A percentile compares a stretch with the other conserved stretches of the same genome.
Evolutionary conservation across 2,113 vertebrate species (phyloP).

Genomic region (Orientallactaga bullata): DNA sequence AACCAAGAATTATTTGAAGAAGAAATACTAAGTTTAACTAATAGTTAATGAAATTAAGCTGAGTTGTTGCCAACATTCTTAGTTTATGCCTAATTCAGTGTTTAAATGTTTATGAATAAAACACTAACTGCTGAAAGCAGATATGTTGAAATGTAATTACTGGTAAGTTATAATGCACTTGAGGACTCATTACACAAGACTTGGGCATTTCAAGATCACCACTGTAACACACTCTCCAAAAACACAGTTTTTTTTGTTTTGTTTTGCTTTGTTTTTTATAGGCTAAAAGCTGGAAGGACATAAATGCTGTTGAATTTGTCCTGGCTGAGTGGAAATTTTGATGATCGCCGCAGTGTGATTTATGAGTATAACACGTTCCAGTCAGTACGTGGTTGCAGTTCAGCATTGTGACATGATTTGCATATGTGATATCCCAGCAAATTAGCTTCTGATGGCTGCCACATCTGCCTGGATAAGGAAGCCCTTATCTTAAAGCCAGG

Average conservation of each 20-base stretch:
- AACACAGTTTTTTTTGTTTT: conserved; percentile 88
- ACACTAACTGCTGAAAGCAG: conserved; percentile 91
- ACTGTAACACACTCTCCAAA: conserved; percentile 88
- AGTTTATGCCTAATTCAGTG: conserved; percentile 91
- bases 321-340: conserved; percentile 97
- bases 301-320: conserved; percentile 91
- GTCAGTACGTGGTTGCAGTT: conserved; percentile 95
- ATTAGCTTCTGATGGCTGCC: conserved; percentile 94
- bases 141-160: conserved; percentile 92
- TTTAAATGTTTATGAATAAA: conserved; percentile 93
- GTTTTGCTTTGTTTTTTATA: too few species aligned
- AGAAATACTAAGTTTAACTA: conserved; percentile 94
- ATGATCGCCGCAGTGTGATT: conserved; percentile 95
- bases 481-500: conserved; percentile 87
- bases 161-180: conserved; percentile 91
- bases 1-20: conserved; percentile 97
- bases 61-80: conserved; percentile 90
- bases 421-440: conserved; percentile 95
- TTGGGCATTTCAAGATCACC: conserved; percentile 90
- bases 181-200: conserved; percentile 91
- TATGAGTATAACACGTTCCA: conserved; percentile 94
- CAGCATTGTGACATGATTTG: conserved; percentile 96
- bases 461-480: conserved; percentile 96
- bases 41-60: conserved; percentile 95
- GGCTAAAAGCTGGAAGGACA: conserved; percentile 89